Evolutionary conservation across 1,140 invertebrate genomes (phyloP), one percentile per base, ranked within the genome.

Genomic region (Ceratosolen solmsi): DNA sequence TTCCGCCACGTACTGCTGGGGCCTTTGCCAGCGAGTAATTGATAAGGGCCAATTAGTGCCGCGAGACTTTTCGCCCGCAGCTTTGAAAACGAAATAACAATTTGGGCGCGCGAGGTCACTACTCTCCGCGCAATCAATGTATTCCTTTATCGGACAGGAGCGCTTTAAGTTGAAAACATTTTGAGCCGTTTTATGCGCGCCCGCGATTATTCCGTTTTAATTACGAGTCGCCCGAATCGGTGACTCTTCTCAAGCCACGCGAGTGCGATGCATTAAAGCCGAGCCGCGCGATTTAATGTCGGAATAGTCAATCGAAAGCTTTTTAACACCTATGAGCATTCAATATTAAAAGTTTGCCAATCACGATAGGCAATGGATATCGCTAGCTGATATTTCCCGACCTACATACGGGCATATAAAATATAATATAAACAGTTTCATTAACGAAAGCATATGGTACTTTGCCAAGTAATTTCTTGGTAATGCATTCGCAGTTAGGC

Each of bases 341-440:
- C 20, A 38, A 68, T 38, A 38, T 36, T 38, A 68, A 68, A 38
- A n/a, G 33, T 63, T 33, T 17, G n/a, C n/a, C 0, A 38, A n/a
- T 68, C 38, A n/a, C n/a, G n/a, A n/a, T n/a, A n/a, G 15, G 15
- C 63, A 38, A 68, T 38, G 33, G 2, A 27, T 63, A 63, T 68
- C 63, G 33, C 33, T 15, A 1, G 27, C 13, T n/a, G 36, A 68
- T 68, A 38, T 38, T 68, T n/a, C 4, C 36, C 36, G 63, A 68
- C 63, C 63, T 38, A 68, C 63, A 38, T 68, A 68, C 63, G 51
- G 33, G 27, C 33, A 33, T 68, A 68, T 38, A 68, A 68, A 68
- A 38, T 33, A 63, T 27, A 15, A 13, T 68, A 38, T 68, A 38
- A 51, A 72, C 41, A 13, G 46, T 72, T 51, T 72, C 46, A 72